phyloP scores from a whole-genome alignment of 1,140 invertebrate species.

The Bursaphelenchus mucronatus region DNA sequence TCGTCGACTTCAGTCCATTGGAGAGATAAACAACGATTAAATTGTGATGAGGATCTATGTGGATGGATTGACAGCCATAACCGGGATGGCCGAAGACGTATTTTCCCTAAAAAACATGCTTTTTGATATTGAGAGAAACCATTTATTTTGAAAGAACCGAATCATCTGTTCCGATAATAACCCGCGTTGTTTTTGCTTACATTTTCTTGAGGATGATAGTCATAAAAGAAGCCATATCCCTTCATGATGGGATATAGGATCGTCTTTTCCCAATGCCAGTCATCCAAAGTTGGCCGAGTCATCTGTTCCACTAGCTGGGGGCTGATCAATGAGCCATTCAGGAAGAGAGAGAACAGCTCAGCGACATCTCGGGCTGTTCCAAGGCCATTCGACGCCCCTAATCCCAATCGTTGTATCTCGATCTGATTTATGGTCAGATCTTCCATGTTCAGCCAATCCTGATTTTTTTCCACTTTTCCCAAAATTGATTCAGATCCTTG shows the following conservation, averaged over 20 bases:
- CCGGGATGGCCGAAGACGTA: conserved; percentile 50
- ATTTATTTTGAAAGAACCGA: background rate
- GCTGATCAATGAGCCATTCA: conserved; percentile 29
- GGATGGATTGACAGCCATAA: conserved; percentile 46
- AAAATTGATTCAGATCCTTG: background rate
- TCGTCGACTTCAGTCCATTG: conserved; percentile 49
- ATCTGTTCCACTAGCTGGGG: conserved; percentile 9
- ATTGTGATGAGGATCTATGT: conserved; percentile 37
- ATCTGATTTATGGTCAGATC: conserved; percentile 40
- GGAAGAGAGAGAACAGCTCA: conserved; percentile 33
- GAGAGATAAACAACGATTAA: conserved; percentile 41
- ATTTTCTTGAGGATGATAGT: conserved; percentile 36
- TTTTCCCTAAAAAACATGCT: conserved; percentile 19
- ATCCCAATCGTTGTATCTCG: conserved; percentile 31
- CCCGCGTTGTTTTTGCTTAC: conserved; percentile 19
- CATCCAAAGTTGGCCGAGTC: conserved; percentile 19
- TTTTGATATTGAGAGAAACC: conserved; percentile 5
- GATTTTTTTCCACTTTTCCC: background rate
- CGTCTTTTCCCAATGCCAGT: conserved; percentile 33
- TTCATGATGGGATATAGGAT: conserved; percentile 39
- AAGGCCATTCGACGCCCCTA: conserved; percentile 41
- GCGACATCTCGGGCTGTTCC: conserved; percentile 35
- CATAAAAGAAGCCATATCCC: conserved; percentile 47
- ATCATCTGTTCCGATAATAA: conserved; percentile 19
- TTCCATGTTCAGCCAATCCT: conserved; percentile 16